Conservation (phyloP, 2,797 vertebrate species). For the Agapornis canus region DNA sequence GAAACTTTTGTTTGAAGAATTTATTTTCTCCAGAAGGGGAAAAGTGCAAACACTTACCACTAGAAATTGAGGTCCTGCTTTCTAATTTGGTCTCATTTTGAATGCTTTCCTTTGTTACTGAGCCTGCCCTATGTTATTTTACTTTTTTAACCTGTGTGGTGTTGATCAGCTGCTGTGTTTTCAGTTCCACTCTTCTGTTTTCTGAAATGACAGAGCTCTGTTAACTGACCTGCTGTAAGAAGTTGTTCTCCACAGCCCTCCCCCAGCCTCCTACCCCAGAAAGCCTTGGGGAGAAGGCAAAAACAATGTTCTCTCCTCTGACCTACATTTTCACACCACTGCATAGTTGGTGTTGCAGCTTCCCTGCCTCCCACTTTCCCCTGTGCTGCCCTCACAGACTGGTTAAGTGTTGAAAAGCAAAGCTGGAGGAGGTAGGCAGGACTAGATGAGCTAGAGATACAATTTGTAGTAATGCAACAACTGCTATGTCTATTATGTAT, state of each 20-base stretch:
- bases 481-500: rapidly evolving
- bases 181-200: background rate
- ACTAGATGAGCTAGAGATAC: background rate
- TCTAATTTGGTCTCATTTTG: background rate
- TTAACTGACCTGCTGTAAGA: background rate
- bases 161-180: background rate
- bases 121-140: background rate
- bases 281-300: background rate
- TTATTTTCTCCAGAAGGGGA: background rate
- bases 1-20: background rate
- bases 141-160: background rate
- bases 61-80: background rate
- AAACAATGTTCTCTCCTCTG: background rate
- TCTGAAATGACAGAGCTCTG: background rate
- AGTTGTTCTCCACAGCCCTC: background rate
- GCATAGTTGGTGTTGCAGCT: background rate
- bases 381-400: rapidly evolving
- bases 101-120: background rate
- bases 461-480: background rate
- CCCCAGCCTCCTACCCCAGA: background rate
- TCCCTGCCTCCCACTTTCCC: background rate
- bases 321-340: background rate
- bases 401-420: background rate
- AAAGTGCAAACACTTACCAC: background rate
- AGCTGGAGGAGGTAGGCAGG: background rate